phyloP scores from a whole-genome alignment of 2,888 invertebrate genomes.

The Philonicus albiceps region DNA sequence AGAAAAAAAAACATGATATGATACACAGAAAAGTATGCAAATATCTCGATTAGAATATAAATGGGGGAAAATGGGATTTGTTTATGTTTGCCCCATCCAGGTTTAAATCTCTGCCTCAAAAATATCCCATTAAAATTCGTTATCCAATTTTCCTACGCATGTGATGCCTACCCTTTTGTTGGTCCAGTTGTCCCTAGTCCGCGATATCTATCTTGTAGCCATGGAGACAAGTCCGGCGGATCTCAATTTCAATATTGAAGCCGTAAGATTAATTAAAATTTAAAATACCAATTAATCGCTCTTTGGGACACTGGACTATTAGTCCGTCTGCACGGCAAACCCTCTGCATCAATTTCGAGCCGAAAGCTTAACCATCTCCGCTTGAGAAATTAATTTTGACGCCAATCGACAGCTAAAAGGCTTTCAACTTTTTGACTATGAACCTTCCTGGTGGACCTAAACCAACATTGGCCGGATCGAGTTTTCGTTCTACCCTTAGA shows the following conservation, averaged over 20 bases:
- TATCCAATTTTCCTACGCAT: neutral
- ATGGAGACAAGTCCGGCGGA: neutral
- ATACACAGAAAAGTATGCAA: neutral
- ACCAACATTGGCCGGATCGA: neutral
- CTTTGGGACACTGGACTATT: neutral
- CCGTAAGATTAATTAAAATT: conserved; percentile 35
- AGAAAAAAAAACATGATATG: neutral
- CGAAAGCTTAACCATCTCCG: neutral
- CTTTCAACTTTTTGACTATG: neutral
- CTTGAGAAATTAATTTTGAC: neutral
- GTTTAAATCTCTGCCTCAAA: neutral
- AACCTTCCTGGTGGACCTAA: neutral
- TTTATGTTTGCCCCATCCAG: neutral
- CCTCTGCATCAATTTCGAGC: neutral
- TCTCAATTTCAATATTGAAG: neutral
- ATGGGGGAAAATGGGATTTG: neutral
- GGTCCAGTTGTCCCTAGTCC: neutral
- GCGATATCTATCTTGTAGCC: neutral
- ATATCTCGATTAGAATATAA: neutral
- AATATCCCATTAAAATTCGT: neutral
- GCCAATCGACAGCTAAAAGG: neutral
- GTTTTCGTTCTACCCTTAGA: neutral
- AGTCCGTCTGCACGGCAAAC: neutral
- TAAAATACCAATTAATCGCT: conserved; percentile 43
- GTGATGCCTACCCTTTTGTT: neutral